These are phyloP conservation scores for Hypercompe scribonia DNA, from an alignment of 2,888 invertebrate genomes.

Conservation along the genomic window DNA sequence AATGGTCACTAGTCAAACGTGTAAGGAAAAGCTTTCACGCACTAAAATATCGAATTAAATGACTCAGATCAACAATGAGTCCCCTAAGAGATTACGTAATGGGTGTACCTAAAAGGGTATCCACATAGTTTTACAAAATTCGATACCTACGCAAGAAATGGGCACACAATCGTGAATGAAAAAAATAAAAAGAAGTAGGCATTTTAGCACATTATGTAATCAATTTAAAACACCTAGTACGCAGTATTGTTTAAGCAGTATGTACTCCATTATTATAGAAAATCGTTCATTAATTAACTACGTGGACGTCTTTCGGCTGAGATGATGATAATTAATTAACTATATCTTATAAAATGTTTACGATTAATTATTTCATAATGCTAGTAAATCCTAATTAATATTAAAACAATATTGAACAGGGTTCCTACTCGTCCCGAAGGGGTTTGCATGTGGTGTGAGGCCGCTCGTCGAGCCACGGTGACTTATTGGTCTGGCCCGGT, in stretches of 20 bases:
- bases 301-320: too few relatives aligned
- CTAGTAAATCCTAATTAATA: too few relatives aligned
- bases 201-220: background rate
- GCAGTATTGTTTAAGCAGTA: background rate
- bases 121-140: background rate
- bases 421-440: too few relatives aligned
- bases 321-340: too few relatives aligned
- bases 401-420: too few relatives aligned
- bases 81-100: conserved; percentile 1
- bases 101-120: background rate
- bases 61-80: background rate
- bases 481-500: too few relatives aligned
- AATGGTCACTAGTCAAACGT: background rate
- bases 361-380: too few relatives aligned
- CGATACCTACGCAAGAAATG: background rate
- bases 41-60: background rate
- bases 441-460: too few relatives aligned
- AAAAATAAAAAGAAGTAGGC: background rate
- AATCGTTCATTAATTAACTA: background rate
- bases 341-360: too few relatives aligned
- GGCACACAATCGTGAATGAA: background rate
- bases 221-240: background rate
- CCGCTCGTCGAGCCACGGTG: too few relatives aligned
- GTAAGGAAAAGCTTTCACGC: background rate
- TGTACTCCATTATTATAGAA: background rate